phyloP scores from a whole-genome alignment of 2,888 invertebrate species.

The Chaetogeoica ovagalla region DNA sequence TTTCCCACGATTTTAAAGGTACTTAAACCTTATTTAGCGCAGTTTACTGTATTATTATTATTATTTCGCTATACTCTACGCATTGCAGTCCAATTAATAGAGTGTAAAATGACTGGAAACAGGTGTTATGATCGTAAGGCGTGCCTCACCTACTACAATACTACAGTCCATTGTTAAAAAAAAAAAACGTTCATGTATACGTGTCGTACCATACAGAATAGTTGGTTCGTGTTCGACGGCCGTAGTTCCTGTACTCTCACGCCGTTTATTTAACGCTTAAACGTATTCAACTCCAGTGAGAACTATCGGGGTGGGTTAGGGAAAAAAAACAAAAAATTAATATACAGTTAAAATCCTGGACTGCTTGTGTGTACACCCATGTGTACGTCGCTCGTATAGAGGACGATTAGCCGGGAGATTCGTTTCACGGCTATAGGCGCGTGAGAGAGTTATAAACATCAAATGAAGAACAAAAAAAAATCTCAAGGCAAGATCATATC shows the following conservation, averaged over 20 bases:
- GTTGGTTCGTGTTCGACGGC: slow-evolving; percentile 30
- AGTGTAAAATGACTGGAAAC: slow-evolving; percentile 18
- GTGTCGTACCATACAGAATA: slow-evolving; percentile 13
- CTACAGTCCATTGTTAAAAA: slow-evolving; percentile 28
- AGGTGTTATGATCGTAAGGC: slow-evolving; percentile 38
- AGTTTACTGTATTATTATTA: slow-evolving; percentile 22
- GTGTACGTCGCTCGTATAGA: no score
- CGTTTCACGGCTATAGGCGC: slow-evolving; percentile 7
- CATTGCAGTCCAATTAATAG: slow-evolving; percentile 36
- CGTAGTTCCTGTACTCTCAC: slow-evolving; percentile 50
- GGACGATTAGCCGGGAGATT: slow-evolving; percentile 13
- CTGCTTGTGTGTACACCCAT: slow-evolving; percentile 6
- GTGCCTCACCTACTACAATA: slow-evolving; percentile 3
- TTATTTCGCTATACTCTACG: slow-evolving; percentile 5
- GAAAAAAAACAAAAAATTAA: slow-evolving; percentile 31
- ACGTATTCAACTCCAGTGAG: slow-evolving; percentile 36
- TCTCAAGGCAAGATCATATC: slow-evolving; percentile 3
- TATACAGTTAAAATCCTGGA: background rate
- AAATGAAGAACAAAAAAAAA: slow-evolving; percentile 16
- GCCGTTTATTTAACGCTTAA: slow-evolving; percentile 28
- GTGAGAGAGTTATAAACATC: slow-evolving; percentile 15
- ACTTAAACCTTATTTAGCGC: background rate
- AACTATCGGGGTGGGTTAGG: slow-evolving; percentile 33
- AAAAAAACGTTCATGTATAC: slow-evolving; percentile 12
- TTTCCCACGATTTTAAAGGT: slow-evolving; percentile 19